phyloP scores from a whole-genome alignment of 30 jellyfish, hydroid and myxozoan species.

The Cassiopea andromeda region DNA sequence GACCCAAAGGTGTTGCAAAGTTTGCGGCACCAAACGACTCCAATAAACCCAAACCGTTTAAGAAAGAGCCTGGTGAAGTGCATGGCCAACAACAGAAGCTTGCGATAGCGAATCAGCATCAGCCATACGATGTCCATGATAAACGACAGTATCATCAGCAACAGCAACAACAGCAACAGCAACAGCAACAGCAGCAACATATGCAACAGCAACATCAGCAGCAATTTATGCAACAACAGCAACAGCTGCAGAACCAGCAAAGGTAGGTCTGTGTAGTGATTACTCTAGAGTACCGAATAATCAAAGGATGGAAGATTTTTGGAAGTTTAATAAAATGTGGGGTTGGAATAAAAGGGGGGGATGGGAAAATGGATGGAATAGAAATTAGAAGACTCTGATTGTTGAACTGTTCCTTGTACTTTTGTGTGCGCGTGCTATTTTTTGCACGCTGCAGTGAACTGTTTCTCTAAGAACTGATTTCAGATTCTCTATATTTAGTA shows the following conservation, averaged over 20 bases:
- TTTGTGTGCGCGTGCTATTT: too few species aligned
- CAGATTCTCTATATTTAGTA: too few species aligned
- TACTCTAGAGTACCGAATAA: neutral
- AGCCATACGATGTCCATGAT: slow-evolving; percentile 37
- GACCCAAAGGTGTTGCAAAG: slow-evolving; percentile 93
- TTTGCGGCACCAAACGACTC: slow-evolving; percentile 69
- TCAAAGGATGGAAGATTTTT: too few species aligned
- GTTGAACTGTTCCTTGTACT: too few species aligned
- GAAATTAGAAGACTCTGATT: too few species aligned
- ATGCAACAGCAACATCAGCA: slow-evolving; percentile 55
- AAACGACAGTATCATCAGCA: slow-evolving; percentile 35
- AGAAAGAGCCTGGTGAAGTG: slow-evolving; percentile 39
- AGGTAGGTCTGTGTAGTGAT: neutral
- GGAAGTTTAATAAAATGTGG: too few species aligned
- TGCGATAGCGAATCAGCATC: slow-evolving; percentile 19
- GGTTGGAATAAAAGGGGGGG: too few species aligned
- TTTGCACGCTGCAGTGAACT: too few species aligned
- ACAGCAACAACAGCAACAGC: slow-evolving; percentile 69
- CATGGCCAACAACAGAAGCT: slow-evolving; percentile 11
- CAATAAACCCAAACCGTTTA: slow-evolving; percentile 79
- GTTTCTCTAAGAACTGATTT: too few species aligned
- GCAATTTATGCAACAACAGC: slow-evolving; percentile 14
- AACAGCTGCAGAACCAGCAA: slow-evolving; percentile 23
- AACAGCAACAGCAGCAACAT: slow-evolving; percentile 54
- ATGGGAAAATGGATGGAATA: too few species aligned